A percentile compares a stretch with the other conserved stretches of the same genome.
phyloP scores from a whole-genome alignment of 2,888 invertebrate species.

The Smittia aterrima region DNA sequence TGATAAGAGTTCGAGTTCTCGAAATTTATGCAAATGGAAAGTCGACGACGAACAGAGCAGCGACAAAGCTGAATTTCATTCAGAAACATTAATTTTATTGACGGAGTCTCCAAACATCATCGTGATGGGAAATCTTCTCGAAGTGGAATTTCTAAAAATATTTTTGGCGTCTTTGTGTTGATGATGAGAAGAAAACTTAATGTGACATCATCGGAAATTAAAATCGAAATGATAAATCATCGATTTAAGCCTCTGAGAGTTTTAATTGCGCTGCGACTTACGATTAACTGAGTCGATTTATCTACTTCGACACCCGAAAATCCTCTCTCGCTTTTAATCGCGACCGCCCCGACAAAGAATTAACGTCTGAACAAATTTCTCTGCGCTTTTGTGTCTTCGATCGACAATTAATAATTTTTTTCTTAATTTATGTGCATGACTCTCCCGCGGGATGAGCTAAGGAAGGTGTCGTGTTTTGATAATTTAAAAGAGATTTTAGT shows the following conservation, averaged over 20 bases:
- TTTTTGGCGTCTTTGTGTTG: no score
- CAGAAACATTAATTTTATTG: neutral
- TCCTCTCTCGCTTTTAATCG: neutral
- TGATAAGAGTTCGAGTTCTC: neutral
- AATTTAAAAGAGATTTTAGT: conserved; percentile 17
- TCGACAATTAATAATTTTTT: conserved; percentile 17
- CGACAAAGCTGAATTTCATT: neutral
- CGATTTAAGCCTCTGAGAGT: neutral
- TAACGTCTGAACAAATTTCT: conserved; percentile 5
- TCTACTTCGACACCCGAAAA: neutral
- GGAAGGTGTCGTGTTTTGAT: conserved; percentile 34
- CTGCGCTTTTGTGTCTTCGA: neutral
- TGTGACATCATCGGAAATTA: neutral
- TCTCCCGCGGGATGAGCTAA: neutral
- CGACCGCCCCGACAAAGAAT: conserved; percentile 13
- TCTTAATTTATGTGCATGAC: conserved; percentile 2
- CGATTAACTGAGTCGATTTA: neutral
- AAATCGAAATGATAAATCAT: conserved; percentile 9
- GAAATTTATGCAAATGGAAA: neutral
- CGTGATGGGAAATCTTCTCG: neutral
- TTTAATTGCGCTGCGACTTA: neutral
- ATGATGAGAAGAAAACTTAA: no score
- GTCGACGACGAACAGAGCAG: no score
- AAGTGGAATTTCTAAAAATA: neutral
- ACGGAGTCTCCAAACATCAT: neutral